A percentile compares a stretch with the other conserved stretches of the same genome.
Evolutionary conservation across 2,888 invertebrate genomes (phyloP).

Genomic region (Apoda limacodes): DNA sequence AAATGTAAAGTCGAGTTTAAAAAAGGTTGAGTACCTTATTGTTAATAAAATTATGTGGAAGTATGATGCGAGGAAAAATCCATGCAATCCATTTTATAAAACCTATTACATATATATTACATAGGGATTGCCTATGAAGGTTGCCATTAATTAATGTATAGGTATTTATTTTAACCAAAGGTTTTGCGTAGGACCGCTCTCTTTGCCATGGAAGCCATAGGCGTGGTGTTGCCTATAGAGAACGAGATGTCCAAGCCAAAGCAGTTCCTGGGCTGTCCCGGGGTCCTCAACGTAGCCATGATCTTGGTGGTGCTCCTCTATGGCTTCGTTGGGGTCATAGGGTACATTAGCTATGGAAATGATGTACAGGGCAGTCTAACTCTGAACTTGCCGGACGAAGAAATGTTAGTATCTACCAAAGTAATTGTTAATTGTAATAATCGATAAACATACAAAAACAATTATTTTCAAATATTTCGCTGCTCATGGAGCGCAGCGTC

Average conservation of each 20-base stretch:
- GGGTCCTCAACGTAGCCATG: slow-evolving; percentile 92
- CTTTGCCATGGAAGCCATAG: slow-evolving; percentile 98
- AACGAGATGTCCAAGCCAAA: slow-evolving; percentile 89
- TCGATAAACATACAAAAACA: background rate
- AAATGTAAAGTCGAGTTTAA: too few species aligned
- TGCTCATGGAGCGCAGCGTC: too few species aligned
- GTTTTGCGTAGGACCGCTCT: slow-evolving; percentile 96
- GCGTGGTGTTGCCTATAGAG: slow-evolving; percentile 92
- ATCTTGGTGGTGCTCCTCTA: slow-evolving; percentile 82
- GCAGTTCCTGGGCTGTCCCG: slow-evolving; percentile 83
- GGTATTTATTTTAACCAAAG: too few species aligned
- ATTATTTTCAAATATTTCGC: too few species aligned
- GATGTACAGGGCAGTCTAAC: slow-evolving; percentile 81
- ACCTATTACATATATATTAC: too few species aligned
- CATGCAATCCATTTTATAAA: too few species aligned
- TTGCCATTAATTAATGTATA: too few species aligned
- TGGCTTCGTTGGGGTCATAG: slow-evolving; percentile 87
- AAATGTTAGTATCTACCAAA: slow-evolving; percentile 67
- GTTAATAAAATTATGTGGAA: too few species aligned
- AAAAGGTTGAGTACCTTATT: too few species aligned
- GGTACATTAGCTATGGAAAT: slow-evolving; percentile 87
- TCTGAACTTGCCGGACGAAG: slow-evolving; percentile 78
- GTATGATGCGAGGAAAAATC: too few species aligned
- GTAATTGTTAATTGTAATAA: background rate
- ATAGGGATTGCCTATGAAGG: too few species aligned